Conservation (phyloP, 2,888 invertebrate species). For the Monopis laevigella region DNA sequence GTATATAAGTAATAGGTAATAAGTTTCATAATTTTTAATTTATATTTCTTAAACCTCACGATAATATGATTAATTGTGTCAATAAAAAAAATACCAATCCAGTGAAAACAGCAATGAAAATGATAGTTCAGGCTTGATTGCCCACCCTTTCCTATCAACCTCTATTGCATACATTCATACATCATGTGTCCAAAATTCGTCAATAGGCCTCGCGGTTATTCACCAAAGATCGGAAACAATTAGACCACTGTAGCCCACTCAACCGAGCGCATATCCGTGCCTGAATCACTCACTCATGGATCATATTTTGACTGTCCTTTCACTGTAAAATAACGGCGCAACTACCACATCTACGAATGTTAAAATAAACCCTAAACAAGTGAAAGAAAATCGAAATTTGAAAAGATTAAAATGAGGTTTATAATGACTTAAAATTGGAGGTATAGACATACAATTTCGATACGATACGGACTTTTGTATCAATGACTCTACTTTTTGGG, state of each 20-base stretch:
- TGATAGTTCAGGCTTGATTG: too few species aligned
- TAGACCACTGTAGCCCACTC: conserved; percentile 60
- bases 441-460: conserved; percentile 5
- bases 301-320: conserved; percentile 30
- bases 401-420: too few species aligned
- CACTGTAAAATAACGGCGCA: conserved; percentile 1
- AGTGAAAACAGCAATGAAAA: too few species aligned
- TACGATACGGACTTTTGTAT: conserved; percentile 24
- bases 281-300: conserved; percentile 46
- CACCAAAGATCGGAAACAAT: conserved; percentile 64
- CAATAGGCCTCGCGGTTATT: conserved; percentile 52
- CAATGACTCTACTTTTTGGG: conserved; percentile 27
- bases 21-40: too few species aligned
- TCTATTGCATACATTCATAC: too few species aligned
- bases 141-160: too few species aligned
- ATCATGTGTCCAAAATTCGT: conserved; percentile 55
- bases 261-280: conserved; percentile 59
- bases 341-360: too few species aligned
- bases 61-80: too few species aligned
- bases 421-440: background rate
- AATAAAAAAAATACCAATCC: too few species aligned
- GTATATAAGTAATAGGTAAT: too few species aligned
- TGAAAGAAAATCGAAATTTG: background rate
- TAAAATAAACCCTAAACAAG: background rate
- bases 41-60: too few species aligned